phyloP scores from a whole-genome alignment of 2,797 vertebrate genomes.

The Sebastolobus alascanus region DNA sequence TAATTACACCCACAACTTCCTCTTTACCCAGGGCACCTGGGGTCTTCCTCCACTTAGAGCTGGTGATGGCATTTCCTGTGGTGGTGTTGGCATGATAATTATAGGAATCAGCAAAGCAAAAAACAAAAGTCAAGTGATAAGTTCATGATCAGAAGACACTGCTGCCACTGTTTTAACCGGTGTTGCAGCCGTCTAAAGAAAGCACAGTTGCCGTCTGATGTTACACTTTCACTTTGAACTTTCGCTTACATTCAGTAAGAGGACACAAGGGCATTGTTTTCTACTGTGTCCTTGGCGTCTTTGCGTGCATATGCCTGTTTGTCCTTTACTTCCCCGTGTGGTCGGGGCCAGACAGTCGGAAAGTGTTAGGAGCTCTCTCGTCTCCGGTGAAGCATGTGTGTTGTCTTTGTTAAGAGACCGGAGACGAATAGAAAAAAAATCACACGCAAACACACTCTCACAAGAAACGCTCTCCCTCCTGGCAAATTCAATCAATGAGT shows the following conservation, averaged over 20 bases:
- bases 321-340: slow-evolving; percentile 56
- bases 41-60: slow-evolving; percentile 39
- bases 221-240: slow-evolving; percentile 31
- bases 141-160: neutral
- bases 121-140: slow-evolving; percentile 19
- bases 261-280: slow-evolving; percentile 41
- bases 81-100: slow-evolving; percentile 45
- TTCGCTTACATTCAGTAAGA: slow-evolving; percentile 18
- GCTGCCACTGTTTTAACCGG: neutral
- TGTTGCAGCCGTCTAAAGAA: slow-evolving; percentile 2
- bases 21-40: slow-evolving; percentile 58
- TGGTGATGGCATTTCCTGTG: slow-evolving; percentile 55
- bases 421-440: slow-evolving; percentile 31
- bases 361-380: slow-evolving; percentile 76
- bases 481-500: slow-evolving; percentile 11
- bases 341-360: slow-evolving; percentile 68
- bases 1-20: slow-evolving; percentile 66
- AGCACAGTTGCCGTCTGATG: neutral
- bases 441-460: slow-evolving; percentile 39
- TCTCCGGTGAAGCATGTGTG: slow-evolving; percentile 71
- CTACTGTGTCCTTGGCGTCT: slow-evolving; percentile 10
- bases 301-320: slow-evolving; percentile 34
- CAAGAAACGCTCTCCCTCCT: slow-evolving; percentile 16
- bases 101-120: slow-evolving; percentile 31
- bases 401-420: slow-evolving; percentile 65